Base-by-base conservation (phyloP, 2,113 vertebrate genomes). In the Eulacestoma nigropectus region DNA sequence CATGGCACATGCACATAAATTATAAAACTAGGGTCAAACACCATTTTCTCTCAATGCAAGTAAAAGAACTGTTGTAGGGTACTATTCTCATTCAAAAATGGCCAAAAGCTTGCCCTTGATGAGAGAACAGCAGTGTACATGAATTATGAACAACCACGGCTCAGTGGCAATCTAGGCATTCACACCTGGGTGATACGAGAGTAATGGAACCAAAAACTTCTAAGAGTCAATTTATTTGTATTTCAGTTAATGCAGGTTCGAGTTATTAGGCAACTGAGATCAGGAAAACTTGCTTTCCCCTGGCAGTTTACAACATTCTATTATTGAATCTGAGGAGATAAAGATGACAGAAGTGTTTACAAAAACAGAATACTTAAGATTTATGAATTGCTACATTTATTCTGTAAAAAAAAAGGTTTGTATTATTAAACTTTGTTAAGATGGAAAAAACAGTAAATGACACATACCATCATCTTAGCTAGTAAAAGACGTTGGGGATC, bases 181-280 rank as follows among this genome's bases (percentile, higher is more conserved):
- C 20, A 37, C 6, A 27, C 4, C 12, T 52, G 33, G 13, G 2
- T 46, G 27, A 57, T 29, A 32, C 1, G 0, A 2, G 16, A 72
- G 10, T n/a, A 53, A 57, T 11, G 5, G 17, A 52, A 84, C 29
- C 1, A 5, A 69, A 83, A 77, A 27, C 10, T 68, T 67, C 20
- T 62, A 46, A 35, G 9, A 93, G 30, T 44, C 5, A 16, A 39
- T 75, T 55, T 42, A 49, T 73, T 67, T 63, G 6, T 52, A 47
- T 75, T 93, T 59, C 19, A n/a, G 16, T 41, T 72, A 85, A 70
- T 46, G 21, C 1, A 44, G 21, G 55, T 59, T 68, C 1, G 0
- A 70, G 16, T 39, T 46, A 56, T 68, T 69, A 60, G 33, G 14
- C 25, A 86, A 56, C 29, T 56, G 52, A 90, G 23, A 37, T 64